Percentiles rank a stretch among this genome's conserved stretches.
Conservation (phyloP, 2,797 vertebrate species). For the Holocentrus rufus region DNA sequence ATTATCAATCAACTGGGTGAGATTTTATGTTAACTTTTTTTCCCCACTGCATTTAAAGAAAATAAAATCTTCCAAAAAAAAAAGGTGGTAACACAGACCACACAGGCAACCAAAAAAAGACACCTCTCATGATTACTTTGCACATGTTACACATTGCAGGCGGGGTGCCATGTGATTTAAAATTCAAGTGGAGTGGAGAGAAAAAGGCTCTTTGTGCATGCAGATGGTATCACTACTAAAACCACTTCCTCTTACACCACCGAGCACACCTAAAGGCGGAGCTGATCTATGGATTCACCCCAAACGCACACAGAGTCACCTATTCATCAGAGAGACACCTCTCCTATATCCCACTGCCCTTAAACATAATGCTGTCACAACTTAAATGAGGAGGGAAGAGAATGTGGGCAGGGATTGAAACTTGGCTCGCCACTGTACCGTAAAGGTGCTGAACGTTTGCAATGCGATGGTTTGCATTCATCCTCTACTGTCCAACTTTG, state of each 20-base stretch:
- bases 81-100: no score
- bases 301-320: not conserved
- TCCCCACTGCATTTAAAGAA: no score
- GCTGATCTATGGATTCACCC: not conserved
- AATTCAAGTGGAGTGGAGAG: slow-evolving; percentile 3
- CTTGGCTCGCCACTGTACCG: no score
- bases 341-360: no score
- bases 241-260: slow-evolving; percentile 57
- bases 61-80: no score
- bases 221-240: slow-evolving; percentile 45
- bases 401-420: not conserved
- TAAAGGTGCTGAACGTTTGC: not conserved
- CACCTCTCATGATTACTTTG: not conserved
- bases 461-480: not conserved
- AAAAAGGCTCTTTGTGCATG: slow-evolving; percentile 19
- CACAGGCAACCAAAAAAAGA: no score
- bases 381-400: not conserved
- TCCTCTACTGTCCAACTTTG: not conserved
- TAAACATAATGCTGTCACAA: no score
- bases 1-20: not conserved
- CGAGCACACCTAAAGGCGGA: not conserved
- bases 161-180: not conserved
- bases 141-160: not conserved
- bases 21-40: not conserved
- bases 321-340: slow-evolving; percentile 13